Evolutionary conservation across 2,888 invertebrate genomes (phyloP), one percentile per base, ranked within the genome.

Genomic region (Cephus nigrinus): DNA sequence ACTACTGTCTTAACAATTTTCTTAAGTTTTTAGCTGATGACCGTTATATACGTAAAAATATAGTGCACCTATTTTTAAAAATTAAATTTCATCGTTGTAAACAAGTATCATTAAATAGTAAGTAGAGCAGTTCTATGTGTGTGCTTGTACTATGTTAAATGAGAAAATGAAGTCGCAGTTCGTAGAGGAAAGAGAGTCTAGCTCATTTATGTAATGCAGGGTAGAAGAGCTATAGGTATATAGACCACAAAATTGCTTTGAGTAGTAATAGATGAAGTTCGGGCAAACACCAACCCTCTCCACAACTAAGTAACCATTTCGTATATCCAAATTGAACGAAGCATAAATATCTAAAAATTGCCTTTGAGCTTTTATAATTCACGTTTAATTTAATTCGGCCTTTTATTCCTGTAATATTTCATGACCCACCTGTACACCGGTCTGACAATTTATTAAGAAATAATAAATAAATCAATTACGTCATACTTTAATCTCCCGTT

Each of bases 121-220:
- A 55, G 55, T 23, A 55, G 23, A 55, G 15, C 34, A 23, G 74
- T 33, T 34, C 12, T 32, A 73, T 74, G 11, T 33, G 23, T 32
- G 12, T 23, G n/a, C 69, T 78, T 31, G 76, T 75, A 69, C 68
- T 23, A 75, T 77, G 75, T 80, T 75, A 80, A 79, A 77, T 80
- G 75, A 76, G 75, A 80, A 78, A 78, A 82, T 34, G 78, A 75
- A 79, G 80, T 31, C 75, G 79, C 71, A 76, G 31, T 36, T 34
- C 36, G 33, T n/a, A 74, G 76, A 73, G 71, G 31, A 74, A 30
- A 23, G n/a, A 36, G 31, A 31, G 71, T 55, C 34, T 40, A 78
- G 78, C 76, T 78, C 71, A 78, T 80, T 78, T 78, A 69, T 72
- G 78, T 80, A 80, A 80, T 78, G 74, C 69, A 76, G 74, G 35